A percentile compares a stretch with the other conserved stretches of the same genome.
phyloP scores from a whole-genome alignment of 2,113 vertebrate genomes.

The Macrotis lagotis region DNA sequence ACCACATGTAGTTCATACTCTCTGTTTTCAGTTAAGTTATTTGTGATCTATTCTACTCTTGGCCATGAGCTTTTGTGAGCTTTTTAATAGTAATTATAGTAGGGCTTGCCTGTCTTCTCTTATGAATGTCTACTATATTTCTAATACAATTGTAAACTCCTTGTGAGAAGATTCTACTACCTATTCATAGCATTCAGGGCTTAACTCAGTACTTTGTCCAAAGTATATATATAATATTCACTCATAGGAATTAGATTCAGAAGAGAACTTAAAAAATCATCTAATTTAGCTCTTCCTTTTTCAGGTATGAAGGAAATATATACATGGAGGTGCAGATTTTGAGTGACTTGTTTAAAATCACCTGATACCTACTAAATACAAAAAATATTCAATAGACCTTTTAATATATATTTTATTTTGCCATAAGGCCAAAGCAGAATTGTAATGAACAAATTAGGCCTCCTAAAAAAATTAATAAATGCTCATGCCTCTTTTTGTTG shows the following conservation, averaged over 20 bases:
- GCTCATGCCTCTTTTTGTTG: not conserved
- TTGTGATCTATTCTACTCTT: too few relatives aligned
- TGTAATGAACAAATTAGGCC: not conserved
- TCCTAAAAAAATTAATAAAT: not conserved
- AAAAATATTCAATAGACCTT: not conserved
- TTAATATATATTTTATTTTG: not conserved
- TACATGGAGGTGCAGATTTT: not conserved
- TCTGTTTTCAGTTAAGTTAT: too few relatives aligned
- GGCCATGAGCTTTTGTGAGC: too few relatives aligned
- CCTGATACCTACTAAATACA: not conserved
- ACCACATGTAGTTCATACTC: too few relatives aligned
- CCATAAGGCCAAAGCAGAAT: not conserved
- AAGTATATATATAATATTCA: not conserved
- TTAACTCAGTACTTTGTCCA: not conserved
- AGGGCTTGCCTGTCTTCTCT: not conserved
- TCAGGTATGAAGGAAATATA: not conserved
- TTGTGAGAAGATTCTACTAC: not conserved
- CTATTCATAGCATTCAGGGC: not conserved
- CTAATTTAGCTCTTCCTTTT: not conserved
- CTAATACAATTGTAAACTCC: not conserved
- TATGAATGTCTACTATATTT: not conserved
- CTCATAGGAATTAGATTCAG: not conserved
- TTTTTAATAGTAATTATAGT: too few relatives aligned
- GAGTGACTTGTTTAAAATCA: not conserved
- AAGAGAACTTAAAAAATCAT: not conserved